Base-by-base conservation (phyloP, 2,113 vertebrate species). In the Odontophorus gujanensis region DNA sequence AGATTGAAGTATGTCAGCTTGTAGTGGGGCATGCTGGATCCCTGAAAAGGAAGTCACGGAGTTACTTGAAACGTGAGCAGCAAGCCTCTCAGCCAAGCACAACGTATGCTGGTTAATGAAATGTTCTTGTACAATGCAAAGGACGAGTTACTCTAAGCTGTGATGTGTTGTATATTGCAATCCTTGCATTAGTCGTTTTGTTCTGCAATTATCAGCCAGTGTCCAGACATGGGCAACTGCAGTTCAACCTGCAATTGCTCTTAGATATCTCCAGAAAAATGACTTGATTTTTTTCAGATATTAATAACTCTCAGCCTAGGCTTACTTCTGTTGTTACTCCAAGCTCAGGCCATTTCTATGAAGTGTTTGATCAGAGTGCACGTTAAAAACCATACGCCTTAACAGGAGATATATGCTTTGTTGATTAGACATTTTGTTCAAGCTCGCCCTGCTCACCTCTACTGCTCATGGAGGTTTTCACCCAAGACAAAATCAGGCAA, bases 1-100 rank as follows among this genome's bases (percentile, higher is more conserved):
- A 98, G 96, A 51, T 98, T 98, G 93, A 98, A 98, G 84, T 98
- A 98, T 17, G 76, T 97, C 45, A 98, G 96, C 93, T 97, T 98
- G 95, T 98, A 98, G 81, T 95, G 94, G 3, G 97, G 93, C 98
- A 98, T 98, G 79, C 30, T 96, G 81, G 20, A 19, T 38, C 89
- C 93, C 93, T 93, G 68, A 50, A 96, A 92, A 43, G 67, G 21
- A 84, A 78, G 22, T 22, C 36, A 72, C n/a, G 2, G 0, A 17
- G 4, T 3, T 73, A 73, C 51, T 89, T 80, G 30, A 85, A 18
- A 9, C 6, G 13, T 2, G 17, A 11, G 40, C 36, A 50, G 13
- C 57, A 21, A 19, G 3, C 42, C 10, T 40, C 42, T n/a, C 6
- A 45, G 42, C 61, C 43, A 57, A 72, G 19, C 1, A 0, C 40